These are phyloP conservation scores for Trididemnum nubilum DNA, from an alignment of 23 tunicate species.

Conservation along the genomic window DNA sequence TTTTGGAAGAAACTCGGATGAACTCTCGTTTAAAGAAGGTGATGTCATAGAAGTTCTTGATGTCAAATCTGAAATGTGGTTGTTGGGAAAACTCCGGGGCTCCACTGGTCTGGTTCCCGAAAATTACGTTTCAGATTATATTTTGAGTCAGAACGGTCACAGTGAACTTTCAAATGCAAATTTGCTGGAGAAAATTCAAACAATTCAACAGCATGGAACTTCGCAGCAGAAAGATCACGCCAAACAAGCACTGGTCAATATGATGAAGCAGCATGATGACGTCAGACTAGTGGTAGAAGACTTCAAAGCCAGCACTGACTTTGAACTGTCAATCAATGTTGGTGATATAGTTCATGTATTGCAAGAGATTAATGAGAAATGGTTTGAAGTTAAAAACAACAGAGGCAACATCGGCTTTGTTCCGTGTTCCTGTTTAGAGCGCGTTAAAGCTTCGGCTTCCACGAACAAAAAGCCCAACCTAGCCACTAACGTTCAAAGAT, in stretches of 20 bases:
- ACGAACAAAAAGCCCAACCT: neutral
- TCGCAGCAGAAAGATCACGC: neutral
- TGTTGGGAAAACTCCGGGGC: constrained; percentile 50
- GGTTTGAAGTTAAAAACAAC: constrained; percentile 71
- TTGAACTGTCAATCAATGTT: constrained; percentile 51
- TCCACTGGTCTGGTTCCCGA: constrained; percentile 36
- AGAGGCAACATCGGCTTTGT: constrained; percentile 52
- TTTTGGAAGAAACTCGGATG: constrained; percentile 35
- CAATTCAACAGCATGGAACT: neutral
- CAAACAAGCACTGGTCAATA: neutral
- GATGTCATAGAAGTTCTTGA: constrained; percentile 35
- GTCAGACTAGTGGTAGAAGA: constrained; percentile 13
- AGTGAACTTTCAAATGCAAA: neutral
- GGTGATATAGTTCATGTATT: constrained; percentile 52
- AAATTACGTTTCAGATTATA: constrained; percentile 36
- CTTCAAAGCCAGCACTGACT: constrained; percentile 50
- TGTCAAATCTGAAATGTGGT: constrained; percentile 59
- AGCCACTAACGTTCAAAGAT: neutral
- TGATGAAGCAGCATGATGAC: neutral
- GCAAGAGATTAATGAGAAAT: constrained; percentile 45
- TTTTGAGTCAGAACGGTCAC: neutral
- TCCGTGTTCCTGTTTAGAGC: constrained; percentile 43
- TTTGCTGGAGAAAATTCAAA: neutral
- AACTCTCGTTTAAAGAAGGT: constrained; percentile 51
- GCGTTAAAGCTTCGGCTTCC: neutral